A percentile compares a stretch with the other conserved stretches of the same genome.
These are phyloP conservation scores for Halcyon smyrnensis DNA, from an alignment of 2,797 vertebrate species.

Conservation along the genomic window DNA sequence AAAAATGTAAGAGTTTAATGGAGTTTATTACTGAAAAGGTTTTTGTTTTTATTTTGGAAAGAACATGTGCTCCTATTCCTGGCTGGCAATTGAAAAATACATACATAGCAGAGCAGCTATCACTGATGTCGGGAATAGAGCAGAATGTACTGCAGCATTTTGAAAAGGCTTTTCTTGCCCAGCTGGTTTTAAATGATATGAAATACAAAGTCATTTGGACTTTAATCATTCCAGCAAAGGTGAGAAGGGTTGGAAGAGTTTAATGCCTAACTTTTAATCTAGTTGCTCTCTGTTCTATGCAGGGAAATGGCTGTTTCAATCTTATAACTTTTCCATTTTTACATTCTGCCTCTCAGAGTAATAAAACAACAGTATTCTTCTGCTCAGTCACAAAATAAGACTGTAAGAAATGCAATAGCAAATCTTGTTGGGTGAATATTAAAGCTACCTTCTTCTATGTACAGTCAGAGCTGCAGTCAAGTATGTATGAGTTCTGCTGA, in stretches of 20 bases:
- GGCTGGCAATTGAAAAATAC: neutral
- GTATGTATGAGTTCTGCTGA: neutral
- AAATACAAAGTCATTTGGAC: conserved; percentile 15
- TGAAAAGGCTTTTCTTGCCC: conserved; percentile 19
- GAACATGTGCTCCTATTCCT: neutral
- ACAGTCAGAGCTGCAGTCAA: neutral
- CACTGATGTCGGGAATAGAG: neutral
- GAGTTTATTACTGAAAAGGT: neutral
- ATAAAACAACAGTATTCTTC: neutral
- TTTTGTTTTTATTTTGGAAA: neutral
- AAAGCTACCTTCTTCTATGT: neutral
- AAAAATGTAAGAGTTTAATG: neutral
- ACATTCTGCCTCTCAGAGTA: conserved; percentile 12
- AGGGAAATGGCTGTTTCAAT: neutral
- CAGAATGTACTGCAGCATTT: neutral
- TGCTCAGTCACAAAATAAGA: neutral
- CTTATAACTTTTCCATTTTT: neutral
- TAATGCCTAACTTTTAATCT: neutral
- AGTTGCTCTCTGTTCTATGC: neutral
- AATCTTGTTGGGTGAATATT: neutral
- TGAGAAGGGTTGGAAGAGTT: neutral
- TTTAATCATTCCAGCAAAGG: conserved; percentile 1
- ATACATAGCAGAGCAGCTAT: neutral
- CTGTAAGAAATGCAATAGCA: neutral
- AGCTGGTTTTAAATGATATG: conserved; percentile 18